Base-by-base conservation (phyloP, 2,113 vertebrate species). In the Copsychus sechellarum region DNA sequence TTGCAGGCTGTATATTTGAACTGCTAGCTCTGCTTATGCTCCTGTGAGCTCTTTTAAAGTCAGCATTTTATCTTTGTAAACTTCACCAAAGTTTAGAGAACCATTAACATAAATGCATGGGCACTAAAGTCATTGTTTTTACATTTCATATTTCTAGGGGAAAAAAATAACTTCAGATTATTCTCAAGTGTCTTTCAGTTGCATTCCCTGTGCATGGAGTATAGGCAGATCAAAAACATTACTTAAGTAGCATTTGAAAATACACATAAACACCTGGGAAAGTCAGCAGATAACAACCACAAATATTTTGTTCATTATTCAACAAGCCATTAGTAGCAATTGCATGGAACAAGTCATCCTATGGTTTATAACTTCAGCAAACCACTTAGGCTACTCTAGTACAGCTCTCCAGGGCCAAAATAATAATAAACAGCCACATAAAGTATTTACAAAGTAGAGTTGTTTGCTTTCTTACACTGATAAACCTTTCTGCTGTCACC, bases 281-380 rank as follows among this genome's bases (percentile, higher is more conserved):
- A 90, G 70, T 50, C 74, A 90, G 62, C 85, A 93, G 62, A 69
- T 54, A 92, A 73, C 1, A 1, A 85, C 71, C 85, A 83, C 95
- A 95, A 92, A 50, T 83, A 70, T 65, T 94, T 69, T 61, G 62
- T 9, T 90, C 76, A 84, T 94, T 92, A 88, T 77, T 88, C 76
- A 93, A 83, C 50, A 88, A 81, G 28, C 16, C 40, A 31, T 77
- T 86, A 53, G 88, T 28, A 77, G 82, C 25, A 94, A 83, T 22
- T 58, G 42, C 47, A 86, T 1, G 4, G 45, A 29, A 81, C 47
- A 42, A 83, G 38, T 77, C 92, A 94, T 69, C 38, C 67, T 76
- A 19, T 16, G 67, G 92, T 90, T 95, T 88, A 70, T 54, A 83
- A 58, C 45, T 81, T 6, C 2, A 82, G 38, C n/a, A 61, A 80